Evolutionary conservation across 2,113 vertebrate genomes (phyloP).

Genomic region (Eonycteris spelaea): DNA sequence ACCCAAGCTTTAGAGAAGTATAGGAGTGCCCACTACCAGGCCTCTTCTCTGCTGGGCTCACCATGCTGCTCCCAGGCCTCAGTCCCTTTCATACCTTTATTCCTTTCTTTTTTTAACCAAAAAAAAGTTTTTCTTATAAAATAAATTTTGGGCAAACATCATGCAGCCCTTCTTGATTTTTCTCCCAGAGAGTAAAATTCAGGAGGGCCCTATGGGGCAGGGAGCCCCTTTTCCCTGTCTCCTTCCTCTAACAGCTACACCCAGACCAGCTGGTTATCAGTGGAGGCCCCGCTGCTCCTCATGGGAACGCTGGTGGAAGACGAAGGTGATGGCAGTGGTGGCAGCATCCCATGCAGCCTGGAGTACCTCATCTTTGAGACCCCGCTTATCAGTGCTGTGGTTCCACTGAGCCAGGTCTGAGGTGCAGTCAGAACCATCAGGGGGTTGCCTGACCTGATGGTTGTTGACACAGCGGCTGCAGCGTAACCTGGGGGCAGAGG

Average conservation of each 20-base stretch:
- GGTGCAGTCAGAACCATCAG: slow-evolving; percentile 90
- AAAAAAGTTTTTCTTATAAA: slow-evolving; percentile 78
- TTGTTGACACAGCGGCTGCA: slow-evolving; percentile 93
- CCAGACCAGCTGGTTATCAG: slow-evolving; percentile 70
- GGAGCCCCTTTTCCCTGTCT: slow-evolving; percentile 32
- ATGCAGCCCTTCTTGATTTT: slow-evolving; percentile 68
- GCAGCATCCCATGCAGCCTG: slow-evolving; percentile 91
- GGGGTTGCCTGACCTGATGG: slow-evolving; percentile 88
- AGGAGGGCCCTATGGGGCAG: not conserved
- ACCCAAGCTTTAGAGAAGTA: slow-evolving; percentile 53
- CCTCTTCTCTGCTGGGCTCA: slow-evolving; percentile 58
- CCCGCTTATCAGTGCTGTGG: slow-evolving; percentile 90
- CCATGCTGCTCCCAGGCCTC: slow-evolving; percentile 63
- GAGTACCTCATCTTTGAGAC: slow-evolving; percentile 90
- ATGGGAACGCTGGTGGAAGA: slow-evolving; percentile 95
- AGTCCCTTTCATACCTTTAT: slow-evolving; percentile 76
- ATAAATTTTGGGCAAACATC: slow-evolving; percentile 80
- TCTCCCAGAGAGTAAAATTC: slow-evolving; percentile 68
- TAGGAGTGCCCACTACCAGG: slow-evolving; percentile 46
- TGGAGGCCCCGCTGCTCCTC: slow-evolving; percentile 89
- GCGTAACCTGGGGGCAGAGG: slow-evolving; percentile 85
- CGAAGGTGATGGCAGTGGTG: slow-evolving; percentile 87
- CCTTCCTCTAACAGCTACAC: slow-evolving; percentile 36
- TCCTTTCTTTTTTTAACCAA: slow-evolving; percentile 76
- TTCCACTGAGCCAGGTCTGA: slow-evolving; percentile 96